These are phyloP conservation scores for Dolichotis patagonum DNA, from an alignment of 2,113 vertebrate genomes.

Conservation along the genomic window DNA sequence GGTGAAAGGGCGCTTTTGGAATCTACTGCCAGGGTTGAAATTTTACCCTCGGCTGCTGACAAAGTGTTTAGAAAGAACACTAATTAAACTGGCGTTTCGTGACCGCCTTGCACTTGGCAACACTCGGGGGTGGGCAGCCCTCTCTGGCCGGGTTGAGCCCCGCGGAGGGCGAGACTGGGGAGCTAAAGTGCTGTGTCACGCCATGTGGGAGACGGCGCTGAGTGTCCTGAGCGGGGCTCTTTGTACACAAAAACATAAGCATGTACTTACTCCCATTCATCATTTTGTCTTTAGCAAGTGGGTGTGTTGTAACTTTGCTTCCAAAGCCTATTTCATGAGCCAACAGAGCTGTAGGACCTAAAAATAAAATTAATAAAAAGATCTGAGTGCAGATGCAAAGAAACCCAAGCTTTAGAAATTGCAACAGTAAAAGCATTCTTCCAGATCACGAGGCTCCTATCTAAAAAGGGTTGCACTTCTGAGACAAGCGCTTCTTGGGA, in stretches of 20 bases:
- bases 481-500: neutral
- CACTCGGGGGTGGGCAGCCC: accelerated
- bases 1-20: slow-evolving; percentile 32
- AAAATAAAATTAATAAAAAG: neutral
- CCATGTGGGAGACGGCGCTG: accelerated
- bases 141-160: neutral
- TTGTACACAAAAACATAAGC: accelerated
- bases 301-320: slow-evolving; percentile 96
- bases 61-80: neutral
- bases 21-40: neutral
- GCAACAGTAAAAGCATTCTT: neutral
- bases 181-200: neutral
- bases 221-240: neutral
- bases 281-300: slow-evolving; percentile 97
- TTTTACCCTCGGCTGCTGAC: neutral
- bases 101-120: neutral
- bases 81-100: neutral
- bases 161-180: neutral
- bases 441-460: neutral
- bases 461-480: neutral
- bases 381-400: neutral
- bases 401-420: neutral
- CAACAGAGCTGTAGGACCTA: slow-evolving; percentile 96
- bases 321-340: slow-evolving; percentile 96
- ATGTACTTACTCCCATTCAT: slow-evolving; percentile 93